A percentile compares a stretch with the other conserved stretches of the same genome.
phyloP scores from a whole-genome alignment of 1,140 invertebrate genomes.

The Oryzaephilus surinamensis region DNA sequence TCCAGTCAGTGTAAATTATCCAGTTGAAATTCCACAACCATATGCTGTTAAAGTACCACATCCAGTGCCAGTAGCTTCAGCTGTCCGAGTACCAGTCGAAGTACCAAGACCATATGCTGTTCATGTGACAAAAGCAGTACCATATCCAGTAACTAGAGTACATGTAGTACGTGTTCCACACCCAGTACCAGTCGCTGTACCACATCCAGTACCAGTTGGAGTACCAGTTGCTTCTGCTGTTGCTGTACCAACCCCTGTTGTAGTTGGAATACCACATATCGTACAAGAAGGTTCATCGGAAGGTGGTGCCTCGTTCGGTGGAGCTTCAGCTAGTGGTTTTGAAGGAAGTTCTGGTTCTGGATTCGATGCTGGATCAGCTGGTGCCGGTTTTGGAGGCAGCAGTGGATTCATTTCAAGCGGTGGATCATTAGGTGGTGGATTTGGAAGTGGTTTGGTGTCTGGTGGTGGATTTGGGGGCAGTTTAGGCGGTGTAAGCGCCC shows the following conservation, averaged over 20 bases:
- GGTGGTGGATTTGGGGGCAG: constrained; percentile 1
- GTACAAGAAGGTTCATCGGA: too few relatives aligned
- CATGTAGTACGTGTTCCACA: constrained; percentile 17
- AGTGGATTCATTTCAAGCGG: not conserved
- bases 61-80: constrained; percentile 25
- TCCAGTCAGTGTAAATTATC: constrained; percentile 13
- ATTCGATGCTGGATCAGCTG: constrained; percentile 1
- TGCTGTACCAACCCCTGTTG: constrained; percentile 13
- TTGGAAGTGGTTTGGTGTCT: constrained; percentile 1
- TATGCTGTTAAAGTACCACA: too few relatives aligned
- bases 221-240: constrained; percentile 12
- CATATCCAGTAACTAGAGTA: constrained; percentile 11
- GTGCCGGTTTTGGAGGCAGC: constrained; percentile 3
- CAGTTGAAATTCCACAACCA: constrained; percentile 13
- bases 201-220: constrained; percentile 9
- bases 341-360: not conserved
- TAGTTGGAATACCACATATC: too few relatives aligned
- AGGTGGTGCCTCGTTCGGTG: not conserved
- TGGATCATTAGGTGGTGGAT: not conserved
- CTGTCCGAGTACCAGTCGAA: constrained; percentile 24
- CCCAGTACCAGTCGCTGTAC: constrained; percentile 20
- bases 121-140: constrained; percentile 10
- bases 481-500: too few relatives aligned
- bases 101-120: too few relatives aligned
- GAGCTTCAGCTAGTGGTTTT: constrained; percentile 1